Conservation (phyloP, 1,140 invertebrate genomes). For the Drosophila parabipectinata region DNA sequence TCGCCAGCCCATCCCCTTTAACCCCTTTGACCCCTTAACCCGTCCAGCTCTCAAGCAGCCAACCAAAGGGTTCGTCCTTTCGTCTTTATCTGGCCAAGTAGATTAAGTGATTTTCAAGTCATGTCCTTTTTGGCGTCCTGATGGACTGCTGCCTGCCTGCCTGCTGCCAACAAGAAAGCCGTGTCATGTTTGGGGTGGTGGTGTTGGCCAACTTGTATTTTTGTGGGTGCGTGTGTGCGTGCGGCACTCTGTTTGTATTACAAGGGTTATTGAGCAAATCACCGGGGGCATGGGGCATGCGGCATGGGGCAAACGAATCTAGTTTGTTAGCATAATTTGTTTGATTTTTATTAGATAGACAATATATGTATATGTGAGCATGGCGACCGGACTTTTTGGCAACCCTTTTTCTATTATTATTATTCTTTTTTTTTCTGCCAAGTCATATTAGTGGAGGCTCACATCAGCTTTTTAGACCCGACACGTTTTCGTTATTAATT, state of each 20-base stretch:
- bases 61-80: constrained; percentile 46
- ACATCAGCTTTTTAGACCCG: constrained; percentile 18
- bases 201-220: background rate
- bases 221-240: constrained; percentile 23
- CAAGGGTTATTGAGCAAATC: constrained; percentile 84
- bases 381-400: constrained; percentile 16
- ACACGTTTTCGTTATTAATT: constrained; percentile 83
- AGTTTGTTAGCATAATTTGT: constrained; percentile 83
- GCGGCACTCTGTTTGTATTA: constrained; percentile 72
- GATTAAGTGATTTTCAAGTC: constrained; percentile 82
- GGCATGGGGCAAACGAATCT: constrained; percentile 28
- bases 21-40: constrained; percentile 1
- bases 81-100: constrained; percentile 56
- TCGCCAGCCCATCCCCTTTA: constrained; percentile 21
- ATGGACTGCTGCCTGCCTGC: constrained; percentile 67
- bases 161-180: constrained; percentile 57
- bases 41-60: constrained; percentile 19
- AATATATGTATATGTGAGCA: constrained; percentile 36
- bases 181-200: constrained; percentile 52
- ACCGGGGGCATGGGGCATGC: constrained; percentile 36
- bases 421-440: constrained; percentile 48
- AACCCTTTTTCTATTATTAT: constrained; percentile 27
- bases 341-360: constrained; percentile 80
- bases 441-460: constrained; percentile 71
- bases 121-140: constrained; percentile 68